Conservation (phyloP, 2,888 invertebrate species). For the Thymelicus sylvestris region DNA sequence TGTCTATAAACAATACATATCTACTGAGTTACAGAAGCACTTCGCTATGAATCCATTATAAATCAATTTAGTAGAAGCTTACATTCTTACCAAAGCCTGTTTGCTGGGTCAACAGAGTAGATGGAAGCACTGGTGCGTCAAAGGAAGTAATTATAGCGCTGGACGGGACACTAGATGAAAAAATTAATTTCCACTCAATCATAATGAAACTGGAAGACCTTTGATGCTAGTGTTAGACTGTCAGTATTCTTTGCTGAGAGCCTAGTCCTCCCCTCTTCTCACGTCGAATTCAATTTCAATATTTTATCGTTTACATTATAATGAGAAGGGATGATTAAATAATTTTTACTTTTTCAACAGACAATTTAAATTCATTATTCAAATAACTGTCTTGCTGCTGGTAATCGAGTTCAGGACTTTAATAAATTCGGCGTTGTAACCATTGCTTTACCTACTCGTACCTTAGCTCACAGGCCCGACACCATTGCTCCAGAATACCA, state of each 20-base stretch:
- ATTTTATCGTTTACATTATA: too few species aligned
- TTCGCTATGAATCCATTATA: not conserved
- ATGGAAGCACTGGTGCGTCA: conserved; percentile 19
- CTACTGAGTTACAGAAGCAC: too few species aligned
- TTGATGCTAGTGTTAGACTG: conserved; percentile 2
- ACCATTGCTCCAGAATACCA: too few species aligned
- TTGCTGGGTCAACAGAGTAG: conserved; percentile 9
- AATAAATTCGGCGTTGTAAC: too few species aligned
- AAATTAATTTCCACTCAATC: conserved; percentile 42
- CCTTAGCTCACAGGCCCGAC: too few species aligned
- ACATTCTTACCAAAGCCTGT: conserved; percentile 1
- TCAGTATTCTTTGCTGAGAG: not conserved
- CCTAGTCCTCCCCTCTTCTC: too few species aligned
- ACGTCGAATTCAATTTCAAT: too few species aligned
- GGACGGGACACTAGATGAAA: conserved; percentile 19
- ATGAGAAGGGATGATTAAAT: too few species aligned
- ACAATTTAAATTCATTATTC: not conserved
- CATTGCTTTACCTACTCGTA: too few species aligned
- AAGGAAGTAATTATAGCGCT: conserved; percentile 39
- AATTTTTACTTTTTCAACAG: not conserved
- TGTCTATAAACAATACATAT: too few species aligned
- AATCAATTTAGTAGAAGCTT: conserved; percentile 6
- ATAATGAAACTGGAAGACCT: conserved; percentile 38
- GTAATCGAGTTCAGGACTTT: too few species aligned
- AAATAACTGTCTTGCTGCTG: too few species aligned